Conservation (phyloP, 2,113 vertebrate genomes). For the Hippopotamus amphibius region DNA sequence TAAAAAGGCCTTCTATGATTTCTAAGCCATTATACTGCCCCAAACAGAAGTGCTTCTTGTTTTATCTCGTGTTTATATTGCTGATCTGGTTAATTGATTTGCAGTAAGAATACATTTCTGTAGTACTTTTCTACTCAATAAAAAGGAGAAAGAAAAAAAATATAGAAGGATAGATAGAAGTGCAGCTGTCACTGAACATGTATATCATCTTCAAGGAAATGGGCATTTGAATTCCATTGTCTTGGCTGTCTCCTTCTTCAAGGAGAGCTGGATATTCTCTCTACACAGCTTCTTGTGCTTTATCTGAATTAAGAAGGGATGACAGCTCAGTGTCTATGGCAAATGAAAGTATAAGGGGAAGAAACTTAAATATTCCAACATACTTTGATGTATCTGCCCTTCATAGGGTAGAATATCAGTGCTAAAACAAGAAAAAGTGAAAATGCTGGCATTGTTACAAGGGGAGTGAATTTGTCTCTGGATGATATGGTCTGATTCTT, state of each 20-base stretch:
- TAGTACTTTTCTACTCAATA: background rate
- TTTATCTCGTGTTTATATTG: background rate
- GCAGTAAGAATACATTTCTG: background rate
- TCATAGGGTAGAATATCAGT: background rate
- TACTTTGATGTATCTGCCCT: background rate
- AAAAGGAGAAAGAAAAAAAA: background rate
- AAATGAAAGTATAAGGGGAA: slow-evolving; percentile 6
- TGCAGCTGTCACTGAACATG: background rate
- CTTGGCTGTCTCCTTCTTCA: background rate
- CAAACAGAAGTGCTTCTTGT: background rate
- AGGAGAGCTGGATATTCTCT: background rate
- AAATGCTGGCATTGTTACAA: background rate
- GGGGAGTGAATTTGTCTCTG: background rate
- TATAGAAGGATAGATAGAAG: background rate
- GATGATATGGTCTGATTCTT: background rate
- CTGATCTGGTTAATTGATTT: background rate
- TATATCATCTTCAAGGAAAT: background rate
- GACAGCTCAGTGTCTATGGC: background rate
- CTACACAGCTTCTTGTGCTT: background rate
- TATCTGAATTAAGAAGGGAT: background rate
- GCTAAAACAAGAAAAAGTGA: background rate
- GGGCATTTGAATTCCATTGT: background rate
- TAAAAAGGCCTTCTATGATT: background rate
- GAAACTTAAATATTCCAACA: background rate
- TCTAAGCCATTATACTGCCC: background rate